phyloP scores from a whole-genome alignment of 1,140 invertebrate genomes.

The Holotrichia oblita region DNA sequence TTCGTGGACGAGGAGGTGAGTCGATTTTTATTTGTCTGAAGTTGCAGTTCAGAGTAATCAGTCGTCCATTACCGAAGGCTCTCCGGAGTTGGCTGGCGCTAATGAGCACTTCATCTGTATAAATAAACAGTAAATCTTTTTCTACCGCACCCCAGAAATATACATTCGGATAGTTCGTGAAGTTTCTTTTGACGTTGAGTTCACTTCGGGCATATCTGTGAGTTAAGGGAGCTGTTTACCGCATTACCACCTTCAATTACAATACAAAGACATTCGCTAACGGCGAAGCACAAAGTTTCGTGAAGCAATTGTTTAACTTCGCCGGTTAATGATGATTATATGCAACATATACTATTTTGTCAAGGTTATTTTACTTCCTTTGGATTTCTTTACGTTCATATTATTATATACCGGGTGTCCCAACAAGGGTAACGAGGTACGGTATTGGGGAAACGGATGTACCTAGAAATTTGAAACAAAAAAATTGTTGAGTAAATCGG shows the following conservation, averaged over 20 bases:
- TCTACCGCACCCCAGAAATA: not conserved
- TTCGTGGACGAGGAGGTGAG: not conserved
- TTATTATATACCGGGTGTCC: no score
- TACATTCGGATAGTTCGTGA: not conserved
- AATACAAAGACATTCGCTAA: no score
- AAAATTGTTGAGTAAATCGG: no score
- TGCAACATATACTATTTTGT: no score
- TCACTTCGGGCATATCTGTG: not conserved
- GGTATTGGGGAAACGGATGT: no score
- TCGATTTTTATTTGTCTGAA: conserved; percentile 24
- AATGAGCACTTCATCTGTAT: conserved; percentile 12
- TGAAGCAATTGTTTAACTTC: no score
- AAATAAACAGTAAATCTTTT: conserved; percentile 21
- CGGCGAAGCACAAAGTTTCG: no score
- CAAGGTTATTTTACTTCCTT: no score
- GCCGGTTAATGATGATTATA: no score
- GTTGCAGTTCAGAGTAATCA: conserved; percentile 13
- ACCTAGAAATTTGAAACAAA: no score
- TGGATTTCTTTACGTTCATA: no score
- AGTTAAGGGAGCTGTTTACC: not conserved
- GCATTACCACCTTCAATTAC: not conserved
- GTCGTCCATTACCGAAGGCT: not conserved
- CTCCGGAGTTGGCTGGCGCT: not conserved
- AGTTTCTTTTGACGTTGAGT: not conserved
- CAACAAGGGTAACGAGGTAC: no score